Base-by-base conservation (phyloP, 2,888 invertebrate species). In the Polymixis lichenea region DNA sequence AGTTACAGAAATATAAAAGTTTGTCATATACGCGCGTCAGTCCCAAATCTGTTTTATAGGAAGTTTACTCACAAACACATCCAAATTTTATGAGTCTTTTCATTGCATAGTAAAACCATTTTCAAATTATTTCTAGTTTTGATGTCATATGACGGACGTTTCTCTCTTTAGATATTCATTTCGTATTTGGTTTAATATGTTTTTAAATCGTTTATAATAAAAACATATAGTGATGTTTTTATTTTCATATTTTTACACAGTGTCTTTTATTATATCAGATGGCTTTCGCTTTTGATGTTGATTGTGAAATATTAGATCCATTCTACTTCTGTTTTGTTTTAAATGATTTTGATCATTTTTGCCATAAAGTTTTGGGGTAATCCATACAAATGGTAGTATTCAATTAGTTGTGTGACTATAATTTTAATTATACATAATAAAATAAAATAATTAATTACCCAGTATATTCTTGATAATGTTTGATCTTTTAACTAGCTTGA, bases 91-190 rank as follows among this genome's bases (percentile, higher is more conserved):
- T 89, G 89, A 89, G 83, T 78, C 86, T 89, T 91, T 92, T 91
- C 89, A 90, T 90, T 62, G 87, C 82, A 71, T 87, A 82, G 86
- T 92, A 91, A 92, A 91, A 90, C 85, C 75, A 87, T 90, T 89
- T 88, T 87, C 64, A 80, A 88, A 88, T 89, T 82, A 90, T 91
- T 89, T 89, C 86, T 83, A 86, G 86, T 86, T 88, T 90, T 90
- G 87, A 90, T 91, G 88, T 90, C 90, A 90, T 84, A 88, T 77
- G 86, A 87, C 86, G 73, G 82, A 84, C 84, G 86, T 89, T 87
- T 85, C 83, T 80, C 66, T 84, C 82, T 84, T 79, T 77, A 25
- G 77, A 80, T 72, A 87, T 83, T 76, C 56, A 85, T 83, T 68
- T 84, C 67, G 67, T 67, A 87, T 87, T 77, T 67, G 67, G 79